Evolutionary conservation across 2,888 invertebrate genomes (phyloP).

Genomic region (Drosophila rubida): DNA sequence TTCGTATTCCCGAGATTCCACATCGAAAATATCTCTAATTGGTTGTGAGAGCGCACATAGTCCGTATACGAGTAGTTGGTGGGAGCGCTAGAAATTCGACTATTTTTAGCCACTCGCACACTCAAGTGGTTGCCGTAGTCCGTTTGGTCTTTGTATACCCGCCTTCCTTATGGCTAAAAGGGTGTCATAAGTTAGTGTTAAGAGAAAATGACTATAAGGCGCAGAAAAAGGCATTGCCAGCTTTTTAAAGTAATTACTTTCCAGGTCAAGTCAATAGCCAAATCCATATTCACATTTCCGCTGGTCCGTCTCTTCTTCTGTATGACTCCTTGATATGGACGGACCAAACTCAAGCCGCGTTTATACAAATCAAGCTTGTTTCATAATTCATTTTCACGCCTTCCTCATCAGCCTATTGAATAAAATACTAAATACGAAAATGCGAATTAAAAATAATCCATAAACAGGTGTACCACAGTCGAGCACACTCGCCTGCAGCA

Average conservation of each 20-base stretch:
- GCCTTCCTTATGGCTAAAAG: background rate
- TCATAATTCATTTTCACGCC: no score
- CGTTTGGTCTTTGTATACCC: constrained; percentile 31
- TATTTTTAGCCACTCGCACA: constrained; percentile 82
- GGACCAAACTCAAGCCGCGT: no score
- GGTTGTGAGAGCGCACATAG: constrained; percentile 56
- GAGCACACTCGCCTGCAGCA: background rate
- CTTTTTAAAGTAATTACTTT: no score
- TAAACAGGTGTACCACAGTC: background rate
- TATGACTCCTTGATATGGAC: no score
- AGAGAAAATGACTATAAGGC: no score
- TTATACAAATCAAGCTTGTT: no score
- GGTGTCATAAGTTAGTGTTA: background rate
- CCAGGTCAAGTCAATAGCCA: no score
- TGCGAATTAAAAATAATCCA: no score
- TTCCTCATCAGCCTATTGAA: no score
- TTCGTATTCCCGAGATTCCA: constrained; percentile 38
- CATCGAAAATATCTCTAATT: constrained; percentile 45
- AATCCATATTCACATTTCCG: no score
- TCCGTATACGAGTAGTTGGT: constrained; percentile 62
- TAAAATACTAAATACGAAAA: no score
- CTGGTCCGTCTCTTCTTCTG: no score
- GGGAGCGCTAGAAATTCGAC: constrained; percentile 81
- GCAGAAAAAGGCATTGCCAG: background rate
- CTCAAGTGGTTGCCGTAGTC: constrained; percentile 82